Base-by-base conservation (phyloP, 2,888 invertebrate genomes). In the Leistus spinibarbis region DNA sequence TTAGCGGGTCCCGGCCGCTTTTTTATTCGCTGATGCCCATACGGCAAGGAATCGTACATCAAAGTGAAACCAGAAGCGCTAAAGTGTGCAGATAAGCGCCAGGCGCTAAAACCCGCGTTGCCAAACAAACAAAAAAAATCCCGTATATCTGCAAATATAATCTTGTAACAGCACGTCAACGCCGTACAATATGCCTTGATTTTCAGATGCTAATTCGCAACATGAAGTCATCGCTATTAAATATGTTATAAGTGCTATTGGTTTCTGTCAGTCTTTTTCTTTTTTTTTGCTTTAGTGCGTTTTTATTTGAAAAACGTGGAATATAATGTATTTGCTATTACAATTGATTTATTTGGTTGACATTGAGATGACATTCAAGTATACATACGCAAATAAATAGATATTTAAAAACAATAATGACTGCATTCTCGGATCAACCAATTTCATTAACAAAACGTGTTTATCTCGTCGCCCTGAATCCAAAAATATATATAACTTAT, bases 281-380 rank as follows among this genome's bases (percentile, higher is more conserved):
- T 56, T 56, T 56, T 1, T 13, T 56, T 19, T 10, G 10, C 16
- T 57, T 19, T 57, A 57, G 16, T 57, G 16, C 57, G 19, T 16
- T 57, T 57, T 19, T 57, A 57, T 40, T 40, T 20, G 17, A 63
- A 20, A 13, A 23, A 64, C 23, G 23, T 23, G 16, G 57, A 57
- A 19, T 9, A 19, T 19, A 60, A 60, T 60, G 20, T 13, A 3
- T 2, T 60, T 19, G 10, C 3, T 60, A 40, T 40, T 40, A 40
- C 40, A 40, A 40, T 40, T 40, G 4, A 40, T 10, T 27, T 9
- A 0, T 27, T 19, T 60, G 5, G 5, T 56, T 56, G 5, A 10
- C 17, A 16, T 56, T 17, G 56, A 57, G n/a, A 20, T 69, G 69
- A 60, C 69, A 60, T n/a, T 69, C 19, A 54, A 22, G n/a, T n/a